Conservation (phyloP, 64 coral and sea anemone species). For the Orbicella faveolata region DNA sequence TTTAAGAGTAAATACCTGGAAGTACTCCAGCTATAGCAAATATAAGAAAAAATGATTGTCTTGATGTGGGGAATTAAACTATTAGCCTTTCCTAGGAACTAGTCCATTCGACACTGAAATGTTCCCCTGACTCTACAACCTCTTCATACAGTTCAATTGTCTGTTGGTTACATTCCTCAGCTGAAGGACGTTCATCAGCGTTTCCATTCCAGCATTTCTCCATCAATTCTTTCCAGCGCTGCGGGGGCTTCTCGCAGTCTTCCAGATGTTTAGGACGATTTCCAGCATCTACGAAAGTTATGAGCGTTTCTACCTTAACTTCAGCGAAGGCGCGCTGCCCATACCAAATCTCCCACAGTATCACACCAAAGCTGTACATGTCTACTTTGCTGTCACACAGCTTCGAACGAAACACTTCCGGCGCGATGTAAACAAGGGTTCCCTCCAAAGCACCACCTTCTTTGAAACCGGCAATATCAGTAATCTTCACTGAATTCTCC, state of each 20-base stretch:
- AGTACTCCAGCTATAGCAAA: too few relatives aligned
- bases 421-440: slow-evolving; percentile 12
- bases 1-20: too few relatives aligned
- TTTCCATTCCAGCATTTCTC: slow-evolving; percentile 5
- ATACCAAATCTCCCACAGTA: slow-evolving; percentile 57
- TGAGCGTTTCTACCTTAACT: not conserved
- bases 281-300: not conserved
- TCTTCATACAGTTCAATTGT: not conserved
- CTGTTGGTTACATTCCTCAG: not conserved
- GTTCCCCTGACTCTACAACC: too few relatives aligned
- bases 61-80: too few relatives aligned
- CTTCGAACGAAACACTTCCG: slow-evolving; percentile 1
- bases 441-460: not conserved
- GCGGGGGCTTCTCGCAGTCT: not conserved
- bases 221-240: not conserved
- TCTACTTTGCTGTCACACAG: slow-evolving; percentile 15
- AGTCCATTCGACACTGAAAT: too few relatives aligned
- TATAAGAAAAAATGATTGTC: too few relatives aligned
- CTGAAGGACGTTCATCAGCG: not conserved
- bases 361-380: slow-evolving; percentile 43
- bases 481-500: not conserved
- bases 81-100: too few relatives aligned
- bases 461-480: slow-evolving; percentile 9
- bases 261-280: slow-evolving; percentile 1
- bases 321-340: slow-evolving; percentile 25